Evolutionary conservation across 2,797 vertebrate species (phyloP).

Genomic region (Sebastolobus altivelis): DNA sequence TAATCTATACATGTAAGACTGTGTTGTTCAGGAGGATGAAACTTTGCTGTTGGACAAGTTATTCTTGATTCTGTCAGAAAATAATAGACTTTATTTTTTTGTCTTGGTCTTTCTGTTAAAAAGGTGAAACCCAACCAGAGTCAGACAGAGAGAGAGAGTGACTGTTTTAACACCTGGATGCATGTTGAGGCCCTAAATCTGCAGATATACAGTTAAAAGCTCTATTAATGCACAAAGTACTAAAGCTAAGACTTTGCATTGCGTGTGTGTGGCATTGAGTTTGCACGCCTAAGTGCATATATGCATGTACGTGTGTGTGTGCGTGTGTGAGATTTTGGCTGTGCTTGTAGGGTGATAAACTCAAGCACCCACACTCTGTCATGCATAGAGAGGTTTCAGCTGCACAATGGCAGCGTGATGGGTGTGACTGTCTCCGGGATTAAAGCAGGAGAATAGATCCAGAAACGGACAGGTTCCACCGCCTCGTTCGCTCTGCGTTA

Average conservation of each 20-base stretch:
- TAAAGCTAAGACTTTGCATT: neutral
- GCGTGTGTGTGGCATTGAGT: neutral
- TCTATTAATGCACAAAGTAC: neutral
- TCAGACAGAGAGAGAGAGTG: neutral
- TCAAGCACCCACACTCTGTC: slow-evolving; percentile 57
- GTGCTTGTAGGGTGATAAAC: slow-evolving; percentile 30
- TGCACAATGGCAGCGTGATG: slow-evolving; percentile 73
- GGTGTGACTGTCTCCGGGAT: slow-evolving; percentile 80
- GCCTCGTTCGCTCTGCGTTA: slow-evolving; percentile 1
- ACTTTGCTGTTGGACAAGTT: slow-evolving; percentile 34
- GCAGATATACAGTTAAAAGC: neutral
- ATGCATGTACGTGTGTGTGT: neutral
- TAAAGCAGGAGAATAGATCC: slow-evolving; percentile 71
- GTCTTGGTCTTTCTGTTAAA: neutral
- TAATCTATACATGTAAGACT: neutral
- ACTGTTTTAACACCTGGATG: neutral
- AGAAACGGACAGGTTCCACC: slow-evolving; percentile 74
- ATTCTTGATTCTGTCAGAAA: slow-evolving; percentile 38
- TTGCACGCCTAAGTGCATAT: slow-evolving; percentile 5
- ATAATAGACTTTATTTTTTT: slow-evolving; percentile 4
- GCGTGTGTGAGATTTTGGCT: slow-evolving; percentile 6
- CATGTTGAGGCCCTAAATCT: neutral
- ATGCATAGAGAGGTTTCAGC: slow-evolving; percentile 69
- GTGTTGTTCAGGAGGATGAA: neutral
- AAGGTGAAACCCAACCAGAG: neutral